Conservation (phyloP, 1,140 invertebrate genomes). For the Aphis gossypii region DNA sequence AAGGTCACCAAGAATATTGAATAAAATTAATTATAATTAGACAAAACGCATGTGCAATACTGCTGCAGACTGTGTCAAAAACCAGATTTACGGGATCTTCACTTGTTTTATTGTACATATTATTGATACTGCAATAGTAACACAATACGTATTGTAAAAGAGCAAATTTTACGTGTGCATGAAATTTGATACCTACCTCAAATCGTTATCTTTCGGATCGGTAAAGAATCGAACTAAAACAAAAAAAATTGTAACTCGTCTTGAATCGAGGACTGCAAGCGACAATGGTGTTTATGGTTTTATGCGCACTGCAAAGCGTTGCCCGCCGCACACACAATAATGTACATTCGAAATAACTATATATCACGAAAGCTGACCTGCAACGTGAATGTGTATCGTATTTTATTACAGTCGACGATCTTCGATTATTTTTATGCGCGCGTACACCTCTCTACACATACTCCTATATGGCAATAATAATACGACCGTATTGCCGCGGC, state of each 20-base stretch:
- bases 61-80: neutral
- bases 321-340: neutral
- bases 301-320: neutral
- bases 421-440: conserved; percentile 24
- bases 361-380: neutral
- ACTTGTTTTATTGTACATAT: neutral
- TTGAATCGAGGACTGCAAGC: neutral
- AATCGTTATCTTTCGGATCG: neutral
- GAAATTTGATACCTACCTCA: neutral
- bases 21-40: neutral
- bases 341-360: neutral
- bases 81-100: conserved; percentile 22
- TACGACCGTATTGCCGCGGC: neutral
- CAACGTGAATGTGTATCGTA: neutral
- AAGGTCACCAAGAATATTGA: neutral
- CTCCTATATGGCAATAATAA: neutral
- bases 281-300: neutral
- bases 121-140: neutral
- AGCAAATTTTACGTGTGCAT: neutral
- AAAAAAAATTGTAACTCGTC: neutral
- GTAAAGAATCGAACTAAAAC: neutral
- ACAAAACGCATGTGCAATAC: neutral
- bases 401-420: neutral
- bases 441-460: neutral
- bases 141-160: neutral